Percentiles rank a stretch among this genome's conserved stretches.
These are phyloP conservation scores for Henicopernis longicauda DNA, from an alignment of 2,113 vertebrate genomes.

Conservation along the genomic window DNA sequence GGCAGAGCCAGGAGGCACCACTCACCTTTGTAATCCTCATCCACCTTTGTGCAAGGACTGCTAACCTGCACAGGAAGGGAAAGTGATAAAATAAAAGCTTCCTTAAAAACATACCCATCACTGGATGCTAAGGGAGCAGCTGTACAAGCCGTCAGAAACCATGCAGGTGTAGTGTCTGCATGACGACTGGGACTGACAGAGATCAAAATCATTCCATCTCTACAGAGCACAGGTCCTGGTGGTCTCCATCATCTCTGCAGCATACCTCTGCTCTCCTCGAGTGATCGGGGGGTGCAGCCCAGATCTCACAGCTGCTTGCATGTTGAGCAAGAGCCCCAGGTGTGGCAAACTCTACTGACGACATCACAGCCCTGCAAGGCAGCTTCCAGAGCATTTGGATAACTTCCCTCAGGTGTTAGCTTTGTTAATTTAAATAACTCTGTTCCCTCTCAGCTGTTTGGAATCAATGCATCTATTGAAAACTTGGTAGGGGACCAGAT, in stretches of 20 bases:
- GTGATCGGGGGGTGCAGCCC: background rate
- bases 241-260: too few relatives aligned
- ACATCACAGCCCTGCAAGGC: background rate
- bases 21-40: background rate
- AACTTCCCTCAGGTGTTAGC: background rate
- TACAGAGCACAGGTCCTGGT: rapidly evolving
- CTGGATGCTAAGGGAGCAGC: background rate
- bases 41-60: background rate
- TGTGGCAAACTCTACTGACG: background rate
- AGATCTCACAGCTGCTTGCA: background rate
- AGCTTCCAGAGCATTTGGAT: background rate
- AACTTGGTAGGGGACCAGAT: background rate
- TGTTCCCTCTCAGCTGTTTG: background rate
- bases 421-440: background rate
- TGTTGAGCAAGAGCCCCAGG: rapidly evolving
- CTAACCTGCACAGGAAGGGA: background rate
- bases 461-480: background rate
- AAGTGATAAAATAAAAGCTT: background rate
- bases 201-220: background rate
- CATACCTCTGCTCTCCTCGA: background rate
- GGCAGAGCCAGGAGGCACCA: background rate
- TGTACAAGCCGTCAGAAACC: rapidly evolving
- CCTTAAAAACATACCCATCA: background rate
- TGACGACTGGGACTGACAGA: background rate
- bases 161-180: rapidly evolving